A percentile compares a stretch with the other conserved stretches of the same genome.
phyloP scores from a whole-genome alignment of 1,140 invertebrate species.

The Sesamia nonagrioides region DNA sequence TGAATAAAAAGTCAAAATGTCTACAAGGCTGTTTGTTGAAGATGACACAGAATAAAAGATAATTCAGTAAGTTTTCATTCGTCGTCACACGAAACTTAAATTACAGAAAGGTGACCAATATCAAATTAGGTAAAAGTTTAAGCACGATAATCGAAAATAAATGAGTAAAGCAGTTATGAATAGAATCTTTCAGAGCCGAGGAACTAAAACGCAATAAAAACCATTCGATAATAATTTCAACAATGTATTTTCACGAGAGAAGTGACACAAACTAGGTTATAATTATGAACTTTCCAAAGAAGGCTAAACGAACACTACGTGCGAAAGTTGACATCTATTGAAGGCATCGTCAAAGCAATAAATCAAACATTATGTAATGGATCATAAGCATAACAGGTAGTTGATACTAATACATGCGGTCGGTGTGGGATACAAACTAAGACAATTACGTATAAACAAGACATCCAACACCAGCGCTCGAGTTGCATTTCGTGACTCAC shows the following conservation, averaged over 20 bases:
- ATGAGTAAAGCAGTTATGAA: neutral
- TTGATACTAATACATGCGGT: conserved; percentile 39
- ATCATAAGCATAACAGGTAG: conserved; percentile 19
- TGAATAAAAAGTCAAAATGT: no score
- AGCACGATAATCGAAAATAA: no score
- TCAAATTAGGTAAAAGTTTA: no score
- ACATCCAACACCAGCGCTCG: conserved; percentile 30
- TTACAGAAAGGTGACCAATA: neutral
- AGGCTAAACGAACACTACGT: neutral
- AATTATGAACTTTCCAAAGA: neutral
- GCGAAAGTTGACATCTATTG: neutral
- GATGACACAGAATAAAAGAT: neutral
- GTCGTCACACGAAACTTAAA: neutral
- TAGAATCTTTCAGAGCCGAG: no score
- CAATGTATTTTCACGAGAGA: no score
- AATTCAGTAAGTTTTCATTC: neutral
- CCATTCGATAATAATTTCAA: no score
- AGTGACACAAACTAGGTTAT: neutral
- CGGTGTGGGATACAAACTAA: conserved; percentile 16
- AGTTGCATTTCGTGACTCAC: conserved; percentile 44
- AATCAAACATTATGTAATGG: conserved; percentile 12
- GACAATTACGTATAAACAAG: conserved; percentile 31
- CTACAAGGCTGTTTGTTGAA: conserved; percentile 3
- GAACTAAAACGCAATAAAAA: no score
- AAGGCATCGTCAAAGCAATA: conserved; percentile 8